A percentile compares a stretch with the other conserved stretches of the same genome.
phyloP scores from a whole-genome alignment of 2,797 vertebrate genomes.

The Channa striata region DNA sequence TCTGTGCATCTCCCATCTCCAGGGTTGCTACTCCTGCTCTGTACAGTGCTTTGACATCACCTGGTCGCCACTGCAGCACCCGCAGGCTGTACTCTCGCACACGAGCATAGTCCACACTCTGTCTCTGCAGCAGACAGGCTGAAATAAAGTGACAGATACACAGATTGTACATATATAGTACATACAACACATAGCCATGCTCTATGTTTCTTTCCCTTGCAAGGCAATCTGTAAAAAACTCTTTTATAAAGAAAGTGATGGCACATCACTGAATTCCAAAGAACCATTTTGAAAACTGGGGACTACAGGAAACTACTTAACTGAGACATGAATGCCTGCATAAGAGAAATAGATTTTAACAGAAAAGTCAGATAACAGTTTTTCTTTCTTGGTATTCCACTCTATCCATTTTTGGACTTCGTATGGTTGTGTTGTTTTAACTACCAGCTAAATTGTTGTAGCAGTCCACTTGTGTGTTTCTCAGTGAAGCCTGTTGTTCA shows the following conservation, averaged over 20 bases:
- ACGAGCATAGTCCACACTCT: slow-evolving; percentile 86
- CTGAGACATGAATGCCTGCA: background rate
- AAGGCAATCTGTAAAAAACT: slow-evolving; percentile 1
- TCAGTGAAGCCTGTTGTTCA: slow-evolving; percentile 83
- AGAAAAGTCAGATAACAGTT: background rate
- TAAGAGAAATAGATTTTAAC: background rate
- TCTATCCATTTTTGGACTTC: background rate
- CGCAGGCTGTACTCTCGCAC: slow-evolving; percentile 90
- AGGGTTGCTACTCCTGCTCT: slow-evolving; percentile 90
- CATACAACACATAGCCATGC: background rate
- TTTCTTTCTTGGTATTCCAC: no score
- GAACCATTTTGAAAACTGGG: slow-evolving; percentile 7
- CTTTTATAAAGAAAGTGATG: background rate
- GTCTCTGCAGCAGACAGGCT: slow-evolving; percentile 92
- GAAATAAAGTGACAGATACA: slow-evolving; percentile 37
- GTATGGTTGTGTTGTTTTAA: slow-evolving; percentile 5
- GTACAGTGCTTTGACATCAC: slow-evolving; percentile 90
- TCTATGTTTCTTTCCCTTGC: background rate
- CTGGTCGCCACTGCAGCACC: slow-evolving; percentile 86
- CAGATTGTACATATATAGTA: background rate
- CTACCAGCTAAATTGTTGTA: slow-evolving; percentile 94
- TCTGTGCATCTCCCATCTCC: slow-evolving; percentile 88
- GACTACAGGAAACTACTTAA: slow-evolving; percentile 6
- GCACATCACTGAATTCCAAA: slow-evolving; percentile 3
- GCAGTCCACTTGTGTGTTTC: slow-evolving; percentile 89